Percentiles rank a stretch among this genome's conserved stretches.
Conservation (phyloP, 2,113 vertebrate species). For the Paratilapia polleni region DNA sequence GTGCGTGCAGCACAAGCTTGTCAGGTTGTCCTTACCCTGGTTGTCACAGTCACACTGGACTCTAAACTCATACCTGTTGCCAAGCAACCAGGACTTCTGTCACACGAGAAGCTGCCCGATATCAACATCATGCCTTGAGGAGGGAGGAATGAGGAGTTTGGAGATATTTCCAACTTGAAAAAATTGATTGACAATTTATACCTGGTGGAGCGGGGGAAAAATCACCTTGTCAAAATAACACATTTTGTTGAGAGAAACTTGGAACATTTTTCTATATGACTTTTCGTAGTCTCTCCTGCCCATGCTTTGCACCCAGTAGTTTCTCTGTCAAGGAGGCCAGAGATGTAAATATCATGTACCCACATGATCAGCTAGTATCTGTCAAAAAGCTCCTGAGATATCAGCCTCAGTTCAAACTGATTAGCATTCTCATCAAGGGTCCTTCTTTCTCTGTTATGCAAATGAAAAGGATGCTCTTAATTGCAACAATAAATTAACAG, state of each 20-base stretch:
- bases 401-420: conserved; percentile 24
- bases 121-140: conserved; percentile 53
- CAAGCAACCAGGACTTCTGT: conserved; percentile 73
- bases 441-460: not conserved
- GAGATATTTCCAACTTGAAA: conserved; percentile 50
- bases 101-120: conserved; percentile 49
- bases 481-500: not conserved
- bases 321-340: not conserved
- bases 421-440: conserved; percentile 2
- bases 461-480: not conserved
- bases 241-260: conserved; percentile 1
- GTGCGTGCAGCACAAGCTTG: conserved; percentile 19
- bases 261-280: not conserved
- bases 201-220: conserved; percentile 34
- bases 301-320: not conserved
- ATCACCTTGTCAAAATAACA: conserved; percentile 47
- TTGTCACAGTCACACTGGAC: conserved; percentile 68
- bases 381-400: not conserved
- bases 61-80: conserved; percentile 73
- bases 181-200: conserved; percentile 70
- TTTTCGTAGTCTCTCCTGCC: not conserved
- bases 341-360: not conserved
- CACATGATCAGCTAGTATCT: not conserved
- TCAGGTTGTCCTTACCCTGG: conserved; percentile 60
- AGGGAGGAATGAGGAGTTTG: conserved; percentile 46